Conservation (phyloP, 2,113 vertebrate genomes). For the Albula glossodonta region DNA sequence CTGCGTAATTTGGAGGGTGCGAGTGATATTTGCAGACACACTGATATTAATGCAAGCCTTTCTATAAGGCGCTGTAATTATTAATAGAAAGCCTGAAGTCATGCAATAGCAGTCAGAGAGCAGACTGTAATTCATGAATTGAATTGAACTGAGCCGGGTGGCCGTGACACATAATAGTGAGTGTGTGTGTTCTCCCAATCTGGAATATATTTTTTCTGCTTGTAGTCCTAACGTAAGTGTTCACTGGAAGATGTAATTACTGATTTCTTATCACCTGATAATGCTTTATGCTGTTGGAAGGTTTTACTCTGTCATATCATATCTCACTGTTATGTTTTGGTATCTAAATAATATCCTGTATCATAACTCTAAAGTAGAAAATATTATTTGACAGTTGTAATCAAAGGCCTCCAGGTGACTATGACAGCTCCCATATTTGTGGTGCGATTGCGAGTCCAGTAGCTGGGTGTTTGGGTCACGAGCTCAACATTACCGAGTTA, state of each 20-base stretch:
- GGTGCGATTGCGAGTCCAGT: no score
- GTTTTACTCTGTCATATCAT: no score
- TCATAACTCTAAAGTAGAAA: no score
- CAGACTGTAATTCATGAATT: neutral
- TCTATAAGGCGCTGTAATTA: neutral
- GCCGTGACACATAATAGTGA: neutral
- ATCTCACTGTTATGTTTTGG: neutral
- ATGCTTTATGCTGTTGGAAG: neutral
- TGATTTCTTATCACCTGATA: neutral
- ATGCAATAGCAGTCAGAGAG: neutral
- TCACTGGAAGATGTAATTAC: neutral
- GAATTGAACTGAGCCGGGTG: neutral
- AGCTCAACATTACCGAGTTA: no score
- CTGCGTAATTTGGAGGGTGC: conserved; percentile 23
- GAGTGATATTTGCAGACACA: conserved; percentile 22
- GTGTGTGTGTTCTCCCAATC: neutral
- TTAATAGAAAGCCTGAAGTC: conserved; percentile 22
- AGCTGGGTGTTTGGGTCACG: no score
- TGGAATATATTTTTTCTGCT: neutral
- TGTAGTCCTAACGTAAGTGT: neutral
- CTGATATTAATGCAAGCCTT: conserved; percentile 14
- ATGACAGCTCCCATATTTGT: no score
- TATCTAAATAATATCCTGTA: no score
- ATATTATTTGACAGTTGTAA: no score
- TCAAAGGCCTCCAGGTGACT: no score